phyloP scores from a whole-genome alignment of 2,888 invertebrate species.

The Miltochrista miniata region DNA sequence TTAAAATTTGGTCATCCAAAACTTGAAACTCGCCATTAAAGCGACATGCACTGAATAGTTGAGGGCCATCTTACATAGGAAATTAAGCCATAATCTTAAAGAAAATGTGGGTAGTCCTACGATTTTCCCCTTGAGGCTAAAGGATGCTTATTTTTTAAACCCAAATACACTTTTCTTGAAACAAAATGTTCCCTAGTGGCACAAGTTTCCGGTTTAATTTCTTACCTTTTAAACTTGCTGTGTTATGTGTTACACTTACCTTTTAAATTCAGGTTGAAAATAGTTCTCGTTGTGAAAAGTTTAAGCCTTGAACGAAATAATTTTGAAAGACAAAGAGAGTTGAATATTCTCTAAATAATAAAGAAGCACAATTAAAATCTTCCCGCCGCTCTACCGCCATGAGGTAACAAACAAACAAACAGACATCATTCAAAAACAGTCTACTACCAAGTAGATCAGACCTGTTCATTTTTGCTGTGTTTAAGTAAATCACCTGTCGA shows the following conservation, averaged over 20 bases:
- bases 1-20: no score
- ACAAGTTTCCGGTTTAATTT: background rate
- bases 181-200: conserved; percentile 1
- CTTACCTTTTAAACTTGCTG: background rate
- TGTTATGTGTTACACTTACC: background rate
- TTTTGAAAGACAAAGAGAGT: no score
- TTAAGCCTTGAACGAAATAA: no score
- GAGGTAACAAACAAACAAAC: no score
- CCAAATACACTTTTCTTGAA: conserved; percentile 3
- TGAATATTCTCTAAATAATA: no score
- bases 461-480: background rate
- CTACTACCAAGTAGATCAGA: no score
- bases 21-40: no score
- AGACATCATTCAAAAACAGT: no score
- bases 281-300: no score
- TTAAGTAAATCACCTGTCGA: background rate
- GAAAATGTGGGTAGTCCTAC: conserved; percentile 9
- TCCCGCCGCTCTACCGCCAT: no score
- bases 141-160: conserved; percentile 9
- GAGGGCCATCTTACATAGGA: conserved; percentile 1
- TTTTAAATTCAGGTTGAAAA: no score
- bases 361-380: no score
- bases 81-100: conserved; percentile 12
- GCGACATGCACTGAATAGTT: background rate
- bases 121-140: background rate